phyloP scores from a whole-genome alignment of 2,888 invertebrate species.

The Linnaemya vulpina region DNA sequence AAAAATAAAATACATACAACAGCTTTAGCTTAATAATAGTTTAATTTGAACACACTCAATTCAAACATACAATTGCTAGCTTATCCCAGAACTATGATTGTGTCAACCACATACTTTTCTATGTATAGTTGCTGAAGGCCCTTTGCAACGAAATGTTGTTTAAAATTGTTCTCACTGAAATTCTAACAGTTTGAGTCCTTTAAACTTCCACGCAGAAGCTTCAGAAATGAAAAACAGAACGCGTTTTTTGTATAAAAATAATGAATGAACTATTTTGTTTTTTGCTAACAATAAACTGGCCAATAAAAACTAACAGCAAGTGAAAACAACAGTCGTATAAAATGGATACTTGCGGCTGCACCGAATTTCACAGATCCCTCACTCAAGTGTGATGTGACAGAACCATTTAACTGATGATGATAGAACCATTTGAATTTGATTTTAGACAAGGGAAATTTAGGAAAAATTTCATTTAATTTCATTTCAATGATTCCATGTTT shows the following conservation, averaged over 20 bases:
- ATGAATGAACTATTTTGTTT: slow-evolving; percentile 12
- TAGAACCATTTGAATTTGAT: too few relatives aligned
- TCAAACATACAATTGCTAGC: too few relatives aligned
- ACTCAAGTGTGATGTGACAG: background rate
- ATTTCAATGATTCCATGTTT: background rate
- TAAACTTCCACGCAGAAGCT: background rate
- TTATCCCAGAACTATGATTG: too few relatives aligned
- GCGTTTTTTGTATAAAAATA: background rate
- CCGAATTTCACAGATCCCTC: background rate
- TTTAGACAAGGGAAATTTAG: too few relatives aligned
- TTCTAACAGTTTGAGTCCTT: background rate
- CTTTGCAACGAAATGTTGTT: background rate
- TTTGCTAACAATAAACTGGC: background rate
- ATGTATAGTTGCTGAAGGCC: background rate
- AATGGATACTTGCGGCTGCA: background rate
- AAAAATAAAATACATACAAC: too few relatives aligned
- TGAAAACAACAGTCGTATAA: background rate
- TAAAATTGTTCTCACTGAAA: slow-evolving; percentile 30
- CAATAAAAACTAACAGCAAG: slow-evolving; percentile 9
- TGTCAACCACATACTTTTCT: too few relatives aligned
- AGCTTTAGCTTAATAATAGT: too few relatives aligned
- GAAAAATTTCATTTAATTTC: too few relatives aligned
- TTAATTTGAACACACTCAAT: too few relatives aligned
- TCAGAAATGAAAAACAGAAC: slow-evolving; percentile 3
- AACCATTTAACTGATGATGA: too few relatives aligned